Base-by-base conservation (phyloP, 2,113 vertebrate genomes). In the Hiodon tergisus region DNA sequence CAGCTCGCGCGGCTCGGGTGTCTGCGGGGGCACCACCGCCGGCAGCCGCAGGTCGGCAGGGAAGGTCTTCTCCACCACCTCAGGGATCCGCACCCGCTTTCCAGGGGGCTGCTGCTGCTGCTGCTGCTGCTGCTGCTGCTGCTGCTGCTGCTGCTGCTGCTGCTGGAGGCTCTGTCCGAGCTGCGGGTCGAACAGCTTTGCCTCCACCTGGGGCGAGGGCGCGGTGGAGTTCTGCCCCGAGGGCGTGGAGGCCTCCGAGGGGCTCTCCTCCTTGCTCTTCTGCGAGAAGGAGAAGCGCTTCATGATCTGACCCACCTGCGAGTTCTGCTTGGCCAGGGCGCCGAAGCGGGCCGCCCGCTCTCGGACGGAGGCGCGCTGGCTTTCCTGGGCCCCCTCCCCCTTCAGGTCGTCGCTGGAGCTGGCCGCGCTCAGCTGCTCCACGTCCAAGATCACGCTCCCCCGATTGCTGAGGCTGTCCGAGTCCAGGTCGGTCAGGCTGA, bases 321-420 rank as follows among this genome's bases (percentile, higher is more conserved):
- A 93, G 85, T 93, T 95, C 82, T 93, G 85, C 83, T 93, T 96
- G 76, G 92, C 92, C 85, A 96, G 74, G 0, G 94, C 92, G 53
- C 94, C 95, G 0, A 97, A 95, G 80, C 92, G 95, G 81, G 95
- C 92, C 0, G 94, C 93, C 58, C 94, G 88, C 83, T 98, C 96
- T 78, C 95, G 94, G 57, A 97, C 94, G 0, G 95, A 95, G 80
- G 89, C 90, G 51, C 90, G 92, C 77, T 89, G 92, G 79, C 82
- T 86, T 4, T 74, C 87, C 68, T 71, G 61, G 17, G 84, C 77
- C 6, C 50, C 79, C 4, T 67, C 80, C 13, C 11, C 76, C 65
- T 78, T 87, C 11, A 93, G 85, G 58, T 95, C 93, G 0, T 96
- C 93, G 0, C 89, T 92, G 74, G 93, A 94, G 85, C 89, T 90